Conservation (phyloP, 1,140 invertebrate species). For the Spodoptera frugiperda region DNA sequence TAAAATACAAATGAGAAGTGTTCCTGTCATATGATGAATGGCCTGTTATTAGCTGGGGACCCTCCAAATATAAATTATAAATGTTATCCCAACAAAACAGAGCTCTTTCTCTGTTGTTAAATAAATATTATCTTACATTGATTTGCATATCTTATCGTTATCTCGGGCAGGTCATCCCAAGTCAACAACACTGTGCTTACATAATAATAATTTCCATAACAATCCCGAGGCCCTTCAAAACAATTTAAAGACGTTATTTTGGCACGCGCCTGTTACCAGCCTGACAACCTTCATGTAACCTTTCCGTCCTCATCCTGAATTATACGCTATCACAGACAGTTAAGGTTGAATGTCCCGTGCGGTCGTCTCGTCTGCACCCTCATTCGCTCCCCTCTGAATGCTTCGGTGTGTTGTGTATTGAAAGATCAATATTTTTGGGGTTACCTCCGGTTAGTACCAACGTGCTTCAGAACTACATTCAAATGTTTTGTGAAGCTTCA, state of each 20-base stretch:
- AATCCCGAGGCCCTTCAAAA: slow-evolving; percentile 29
- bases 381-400: slow-evolving; percentile 33
- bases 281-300: slow-evolving; percentile 37
- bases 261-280: slow-evolving; percentile 60
- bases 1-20: background rate
- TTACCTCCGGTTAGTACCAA: slow-evolving; percentile 15
- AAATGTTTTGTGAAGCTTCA: slow-evolving; percentile 30
- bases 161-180: slow-evolving; percentile 14
- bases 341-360: slow-evolving; percentile 31
- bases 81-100: background rate
- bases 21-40: too few species aligned
- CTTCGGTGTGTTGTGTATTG: slow-evolving; percentile 15
- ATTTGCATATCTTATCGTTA: background rate
- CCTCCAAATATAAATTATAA: background rate
- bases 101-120: background rate
- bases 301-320: slow-evolving; percentile 5
- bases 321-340: background rate
- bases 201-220: slow-evolving; percentile 15
- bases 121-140: background rate
- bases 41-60: background rate
- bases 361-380: slow-evolving; percentile 31
- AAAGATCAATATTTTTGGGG: slow-evolving; percentile 47
- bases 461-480: slow-evolving; percentile 23
- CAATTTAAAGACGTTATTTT: slow-evolving; percentile 52
- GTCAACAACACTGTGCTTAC: slow-evolving; percentile 29